Percentiles rank a stretch among this genome's conserved stretches.
These are phyloP conservation scores for Gulo gulo DNA, from an alignment of 2,113 vertebrate species.

Conservation along the genomic window DNA sequence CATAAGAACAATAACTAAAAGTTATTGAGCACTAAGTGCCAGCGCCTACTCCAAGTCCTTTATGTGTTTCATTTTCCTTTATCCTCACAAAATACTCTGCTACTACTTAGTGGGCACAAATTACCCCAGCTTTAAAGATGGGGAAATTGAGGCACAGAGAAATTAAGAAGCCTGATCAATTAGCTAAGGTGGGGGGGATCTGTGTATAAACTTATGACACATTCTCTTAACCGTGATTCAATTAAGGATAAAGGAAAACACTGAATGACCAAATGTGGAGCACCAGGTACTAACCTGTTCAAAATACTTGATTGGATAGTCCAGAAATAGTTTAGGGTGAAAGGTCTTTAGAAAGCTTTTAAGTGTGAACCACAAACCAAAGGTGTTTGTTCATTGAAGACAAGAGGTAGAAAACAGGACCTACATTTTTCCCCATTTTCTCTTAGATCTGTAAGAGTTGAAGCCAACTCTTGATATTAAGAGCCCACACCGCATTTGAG, in stretches of 20 bases:
- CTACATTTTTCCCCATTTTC: neutral
- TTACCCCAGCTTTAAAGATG: neutral
- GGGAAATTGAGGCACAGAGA: neutral
- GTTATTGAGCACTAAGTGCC: neutral
- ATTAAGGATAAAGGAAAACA: constrained; percentile 13
- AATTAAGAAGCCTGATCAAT: neutral
- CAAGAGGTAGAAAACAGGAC: neutral
- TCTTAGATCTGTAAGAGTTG: neutral
- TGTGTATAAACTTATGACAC: neutral
- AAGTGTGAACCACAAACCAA: neutral
- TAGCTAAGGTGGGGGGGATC: neutral
- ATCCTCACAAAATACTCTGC: neutral
- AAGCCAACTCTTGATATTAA: neutral
- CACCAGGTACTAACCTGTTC: neutral
- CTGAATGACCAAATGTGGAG: neutral
- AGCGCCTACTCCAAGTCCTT: neutral
- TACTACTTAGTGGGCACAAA: neutral
- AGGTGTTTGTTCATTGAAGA: neutral
- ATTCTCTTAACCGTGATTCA: neutral
- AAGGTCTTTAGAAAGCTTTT: neutral
- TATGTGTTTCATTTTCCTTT: neutral
- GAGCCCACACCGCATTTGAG: neutral
- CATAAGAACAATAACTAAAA: neutral
- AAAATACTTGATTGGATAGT: neutral
- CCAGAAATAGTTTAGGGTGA: neutral